phyloP scores from a whole-genome alignment of 1,140 invertebrate species.

The honey bee (Apis mellifera) region Amel_HAv3.1 CM009935.2:4545501-4546000 shows the following conservation, averaged over 20 bases:
- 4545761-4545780: background rate
- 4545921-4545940: slow-evolving; percentile 37
- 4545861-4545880: slow-evolving; percentile 43
- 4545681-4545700: slow-evolving; percentile 7
- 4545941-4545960: slow-evolving; percentile 29
- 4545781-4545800: slow-evolving; percentile 44
- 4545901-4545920: slow-evolving; percentile 14
- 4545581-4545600: background rate
- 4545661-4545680: background rate
- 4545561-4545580: too few species aligned
- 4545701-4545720: background rate
- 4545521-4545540: background rate
- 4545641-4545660: background rate
- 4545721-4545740: background rate
- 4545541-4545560: background rate
- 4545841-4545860: slow-evolving; percentile 30
- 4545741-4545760: background rate
- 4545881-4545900: slow-evolving; percentile 43
- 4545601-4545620: background rate
- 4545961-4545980: background rate
- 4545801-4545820: slow-evolving; percentile 46
- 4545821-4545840: slow-evolving; percentile 50
- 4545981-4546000: background rate
- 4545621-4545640: background rate
- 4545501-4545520: too few species aligned